Conservation (phyloP, 2,113 vertebrate species). For the Onychostoma macrolepis region DNA sequence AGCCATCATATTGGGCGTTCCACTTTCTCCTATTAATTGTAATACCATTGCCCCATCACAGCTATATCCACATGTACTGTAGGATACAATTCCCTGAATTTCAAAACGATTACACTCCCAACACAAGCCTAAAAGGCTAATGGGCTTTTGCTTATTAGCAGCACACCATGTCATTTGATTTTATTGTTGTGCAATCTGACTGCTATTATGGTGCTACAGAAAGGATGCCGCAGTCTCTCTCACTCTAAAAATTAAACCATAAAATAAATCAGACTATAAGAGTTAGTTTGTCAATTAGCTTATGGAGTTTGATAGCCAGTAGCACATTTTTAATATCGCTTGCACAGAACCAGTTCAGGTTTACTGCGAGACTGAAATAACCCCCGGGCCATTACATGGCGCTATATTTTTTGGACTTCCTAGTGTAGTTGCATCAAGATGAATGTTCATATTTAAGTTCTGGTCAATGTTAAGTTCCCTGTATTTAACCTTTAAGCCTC, state of each 20-base stretch:
- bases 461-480: not conserved
- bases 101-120: not conserved
- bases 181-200: conserved; percentile 1
- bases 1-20: not conserved
- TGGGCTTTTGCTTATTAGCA: not conserved
- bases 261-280: not conserved
- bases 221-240: not conserved
- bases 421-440: no score
- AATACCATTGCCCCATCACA: not conserved
- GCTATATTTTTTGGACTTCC: not conserved
- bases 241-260: not conserved
- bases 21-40: not conserved
- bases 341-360: not conserved
- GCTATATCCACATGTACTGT: not conserved
- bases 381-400: not conserved
- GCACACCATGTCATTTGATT: not conserved
- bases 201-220: not conserved
- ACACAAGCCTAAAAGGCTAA: not conserved
- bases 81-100: not conserved
- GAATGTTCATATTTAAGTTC: not conserved
- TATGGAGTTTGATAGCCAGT: not conserved
- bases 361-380: not conserved
- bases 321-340: not conserved
- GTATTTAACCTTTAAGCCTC: not conserved
- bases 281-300: not conserved